Evolutionary conservation across 2,797 vertebrate species (phyloP).

Genomic region (Danio jaintianensis): DNA sequence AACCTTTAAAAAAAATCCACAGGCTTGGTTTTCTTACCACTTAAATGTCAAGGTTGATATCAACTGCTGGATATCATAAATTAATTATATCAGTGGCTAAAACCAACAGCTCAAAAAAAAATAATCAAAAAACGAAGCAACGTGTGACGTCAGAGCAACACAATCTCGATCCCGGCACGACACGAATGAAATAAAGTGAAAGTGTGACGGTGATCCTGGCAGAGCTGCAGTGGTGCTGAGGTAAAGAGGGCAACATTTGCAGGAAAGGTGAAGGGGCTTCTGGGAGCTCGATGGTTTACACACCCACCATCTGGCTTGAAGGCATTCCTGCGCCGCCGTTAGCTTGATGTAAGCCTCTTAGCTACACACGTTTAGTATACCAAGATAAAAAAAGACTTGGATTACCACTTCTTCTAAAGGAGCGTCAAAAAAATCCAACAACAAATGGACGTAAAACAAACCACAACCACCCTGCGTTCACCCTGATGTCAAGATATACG

Average conservation of each 20-base stretch:
- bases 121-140: neutral
- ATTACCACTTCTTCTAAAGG: constrained; percentile 67
- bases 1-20: constrained; percentile 28
- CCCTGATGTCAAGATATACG: constrained; percentile 85
- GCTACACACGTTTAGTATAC: constrained; percentile 70
- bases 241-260: constrained; percentile 64
- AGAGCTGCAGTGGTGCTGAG: constrained; percentile 50
- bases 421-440: constrained; percentile 71
- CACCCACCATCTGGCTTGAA: constrained; percentile 70
- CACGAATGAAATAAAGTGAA: constrained; percentile 31
- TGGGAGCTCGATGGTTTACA: constrained; percentile 63
- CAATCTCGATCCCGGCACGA: constrained; percentile 11
- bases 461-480: constrained; percentile 75
- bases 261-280: constrained; percentile 63
- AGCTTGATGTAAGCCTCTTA: constrained; percentile 71
- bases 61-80: constrained; percentile 49
- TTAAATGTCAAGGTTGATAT: constrained; percentile 26
- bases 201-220: constrained; percentile 40
- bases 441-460: constrained; percentile 68
- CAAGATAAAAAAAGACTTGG: constrained; percentile 66
- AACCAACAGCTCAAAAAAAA: constrained; percentile 18
- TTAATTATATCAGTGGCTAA: constrained; percentile 33
- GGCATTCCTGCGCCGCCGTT: constrained; percentile 68
- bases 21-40: constrained; percentile 42
- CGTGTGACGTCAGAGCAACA: constrained; percentile 17